A percentile compares a stretch with the other conserved stretches of the same genome.
Evolutionary conservation across 2,888 invertebrate species (phyloP).

Genomic region (Anodontia alba): DNA sequence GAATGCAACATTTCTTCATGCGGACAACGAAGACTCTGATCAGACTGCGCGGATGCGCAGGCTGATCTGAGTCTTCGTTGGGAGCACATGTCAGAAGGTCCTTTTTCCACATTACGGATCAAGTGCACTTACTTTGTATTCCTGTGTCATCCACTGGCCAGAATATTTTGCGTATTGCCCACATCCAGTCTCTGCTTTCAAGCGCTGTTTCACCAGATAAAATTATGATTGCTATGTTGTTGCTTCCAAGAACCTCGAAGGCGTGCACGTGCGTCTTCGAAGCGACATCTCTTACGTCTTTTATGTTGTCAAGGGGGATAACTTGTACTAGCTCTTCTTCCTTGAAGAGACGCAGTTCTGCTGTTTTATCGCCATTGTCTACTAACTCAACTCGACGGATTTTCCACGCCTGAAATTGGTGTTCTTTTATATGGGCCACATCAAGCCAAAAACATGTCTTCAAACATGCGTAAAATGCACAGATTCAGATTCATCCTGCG

Average conservation of each 20-base stretch:
- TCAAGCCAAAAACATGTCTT: no score
- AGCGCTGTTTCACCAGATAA: slow-evolving; percentile 11
- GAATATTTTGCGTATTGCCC: slow-evolving; percentile 16
- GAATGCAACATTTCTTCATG: no score
- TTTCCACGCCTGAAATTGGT: slow-evolving; percentile 19
- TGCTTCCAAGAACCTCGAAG: slow-evolving; percentile 1
- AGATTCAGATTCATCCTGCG: no score
- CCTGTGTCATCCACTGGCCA: background rate
- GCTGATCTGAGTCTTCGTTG: no score
- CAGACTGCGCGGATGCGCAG: no score
- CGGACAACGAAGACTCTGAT: no score
- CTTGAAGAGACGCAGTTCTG: background rate
- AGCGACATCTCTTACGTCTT: slow-evolving; percentile 14
- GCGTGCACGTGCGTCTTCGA: slow-evolving; percentile 18
- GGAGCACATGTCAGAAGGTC: no score
- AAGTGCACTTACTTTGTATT: slow-evolving; percentile 1
- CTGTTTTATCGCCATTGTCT: background rate
- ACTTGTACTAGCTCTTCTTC: slow-evolving; percentile 4
- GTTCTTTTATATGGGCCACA: no score
- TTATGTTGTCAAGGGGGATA: slow-evolving; percentile 13
- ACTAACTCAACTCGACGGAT: background rate
- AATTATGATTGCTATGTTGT: background rate
- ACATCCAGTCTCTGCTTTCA: slow-evolving; percentile 19
- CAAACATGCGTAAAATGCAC: no score
- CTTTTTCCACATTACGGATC: no score